phyloP scores from a whole-genome alignment of 2,888 invertebrate genomes.

The Biston betularia region DNA sequence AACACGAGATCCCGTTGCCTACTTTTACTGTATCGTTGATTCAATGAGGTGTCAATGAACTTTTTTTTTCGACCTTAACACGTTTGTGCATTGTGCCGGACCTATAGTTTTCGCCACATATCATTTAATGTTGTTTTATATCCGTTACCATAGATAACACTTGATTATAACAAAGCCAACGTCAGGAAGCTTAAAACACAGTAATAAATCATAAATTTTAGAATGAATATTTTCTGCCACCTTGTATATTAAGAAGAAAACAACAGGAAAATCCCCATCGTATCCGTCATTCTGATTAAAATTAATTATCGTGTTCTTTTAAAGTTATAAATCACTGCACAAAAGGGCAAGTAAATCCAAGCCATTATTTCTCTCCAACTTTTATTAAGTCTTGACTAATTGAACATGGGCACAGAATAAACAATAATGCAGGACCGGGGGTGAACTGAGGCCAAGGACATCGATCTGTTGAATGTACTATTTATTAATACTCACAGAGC shows the following conservation, averaged over 20 bases:
- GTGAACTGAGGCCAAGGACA: not conserved
- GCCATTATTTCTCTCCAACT: slow-evolving; percentile 28
- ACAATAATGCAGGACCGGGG: not conserved
- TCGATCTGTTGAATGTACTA: not conserved
- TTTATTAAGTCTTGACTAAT: slow-evolving; percentile 31
- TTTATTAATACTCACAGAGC: not conserved
- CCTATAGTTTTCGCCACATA: too few relatives aligned
- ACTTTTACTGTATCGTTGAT: too few relatives aligned
- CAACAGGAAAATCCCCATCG: slow-evolving; percentile 12
- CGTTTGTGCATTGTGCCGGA: too few relatives aligned
- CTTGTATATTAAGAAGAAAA: slow-evolving; percentile 12
- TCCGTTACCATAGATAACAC: too few relatives aligned
- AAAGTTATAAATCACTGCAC: slow-evolving; percentile 31
- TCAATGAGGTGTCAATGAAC: too few relatives aligned
- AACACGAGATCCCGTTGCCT: too few relatives aligned
- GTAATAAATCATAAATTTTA: too few relatives aligned
- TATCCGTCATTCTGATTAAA: slow-evolving; percentile 23
- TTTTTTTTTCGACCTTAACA: too few relatives aligned
- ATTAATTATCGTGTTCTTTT: slow-evolving; percentile 23
- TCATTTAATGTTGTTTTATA: too few relatives aligned
- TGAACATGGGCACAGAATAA: slow-evolving; percentile 14
- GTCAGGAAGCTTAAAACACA: too few relatives aligned
- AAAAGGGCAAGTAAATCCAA: slow-evolving; percentile 23
- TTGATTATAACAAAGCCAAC: too few relatives aligned
- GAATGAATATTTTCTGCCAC: not conserved